phyloP scores from a whole-genome alignment of 2,797 vertebrate species.

The Sternotherus odoratus region DNA sequence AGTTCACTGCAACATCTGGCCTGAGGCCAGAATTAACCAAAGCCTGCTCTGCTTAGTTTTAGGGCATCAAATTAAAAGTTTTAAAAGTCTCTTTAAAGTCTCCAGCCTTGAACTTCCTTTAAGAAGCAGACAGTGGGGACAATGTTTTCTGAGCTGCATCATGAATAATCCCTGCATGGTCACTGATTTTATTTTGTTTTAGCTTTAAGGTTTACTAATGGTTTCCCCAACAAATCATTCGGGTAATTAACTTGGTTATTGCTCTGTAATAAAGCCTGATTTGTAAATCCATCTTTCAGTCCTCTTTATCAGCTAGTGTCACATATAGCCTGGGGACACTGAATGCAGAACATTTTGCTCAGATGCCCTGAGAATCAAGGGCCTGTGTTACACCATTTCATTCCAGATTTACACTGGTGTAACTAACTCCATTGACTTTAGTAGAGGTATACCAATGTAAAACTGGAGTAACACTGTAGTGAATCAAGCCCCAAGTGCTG shows the following conservation, averaged over 20 bases:
- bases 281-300: neutral
- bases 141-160: neutral
- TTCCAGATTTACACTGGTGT: neutral
- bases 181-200: neutral
- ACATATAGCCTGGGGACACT: neutral
- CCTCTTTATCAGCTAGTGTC: neutral
- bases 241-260: neutral
- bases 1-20: neutral
- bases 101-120: neutral
- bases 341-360: neutral
- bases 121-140: neutral
- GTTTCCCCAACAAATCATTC: neutral
- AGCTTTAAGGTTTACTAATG: neutral
- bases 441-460: neutral
- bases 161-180: neutral
- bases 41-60: neutral
- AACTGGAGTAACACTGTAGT: neutral
- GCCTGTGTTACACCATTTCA: neutral
- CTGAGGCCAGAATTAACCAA: neutral
- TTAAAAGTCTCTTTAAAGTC: neutral
- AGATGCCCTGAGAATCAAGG: neutral
- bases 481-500: neutral
- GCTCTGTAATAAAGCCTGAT: neutral
- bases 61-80: neutral
- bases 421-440: neutral